Evolutionary conservation across 2,888 invertebrate genomes (phyloP).

Genomic region (Caenorhabditis afra): DNA sequence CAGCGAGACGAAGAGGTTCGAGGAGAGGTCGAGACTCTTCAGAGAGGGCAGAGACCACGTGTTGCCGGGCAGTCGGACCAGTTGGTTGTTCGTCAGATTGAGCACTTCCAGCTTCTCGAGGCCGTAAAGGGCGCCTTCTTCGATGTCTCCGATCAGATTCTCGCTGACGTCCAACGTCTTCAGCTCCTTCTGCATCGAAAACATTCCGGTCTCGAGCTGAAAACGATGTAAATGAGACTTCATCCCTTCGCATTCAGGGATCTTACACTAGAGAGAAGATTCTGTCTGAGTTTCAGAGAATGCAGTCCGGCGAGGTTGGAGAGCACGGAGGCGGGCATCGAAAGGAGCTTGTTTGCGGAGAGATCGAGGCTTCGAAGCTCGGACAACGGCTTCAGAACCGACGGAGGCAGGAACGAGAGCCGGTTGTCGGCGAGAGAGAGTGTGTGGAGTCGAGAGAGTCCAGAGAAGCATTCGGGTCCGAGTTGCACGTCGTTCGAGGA

Average conservation of each 20-base stretch:
- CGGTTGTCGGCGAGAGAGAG: constrained; percentile 59
- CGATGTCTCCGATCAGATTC: constrained; percentile 67
- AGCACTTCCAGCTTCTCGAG: constrained; percentile 57
- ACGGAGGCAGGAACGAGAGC: constrained; percentile 66
- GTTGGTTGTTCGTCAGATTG: constrained; percentile 66
- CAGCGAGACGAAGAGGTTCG: constrained; percentile 65
- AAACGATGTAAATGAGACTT: not conserved
- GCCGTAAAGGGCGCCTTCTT: constrained; percentile 65
- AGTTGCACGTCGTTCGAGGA: constrained; percentile 65
- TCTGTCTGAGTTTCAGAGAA: constrained; percentile 48
- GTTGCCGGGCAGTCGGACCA: constrained; percentile 65
- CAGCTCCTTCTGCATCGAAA: constrained; percentile 59
- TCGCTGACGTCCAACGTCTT: constrained; percentile 60
- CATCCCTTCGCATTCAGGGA: not conserved
- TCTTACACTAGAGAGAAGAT: constrained; percentile 65
- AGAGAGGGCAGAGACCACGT: constrained; percentile 66
- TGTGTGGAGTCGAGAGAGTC: constrained; percentile 53
- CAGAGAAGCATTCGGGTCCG: constrained; percentile 59
- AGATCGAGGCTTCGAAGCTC: constrained; percentile 54
- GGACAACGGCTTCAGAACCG: constrained; percentile 56
- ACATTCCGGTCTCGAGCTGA: constrained; percentile 71
- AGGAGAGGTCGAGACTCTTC: constrained; percentile 58
- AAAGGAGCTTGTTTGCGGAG: constrained; percentile 61
- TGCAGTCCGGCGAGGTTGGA: constrained; percentile 49
- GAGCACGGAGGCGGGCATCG: constrained; percentile 63